Conservation (phyloP, 2,797 vertebrate species). For the Phrynocephalus forsythii region DNA sequence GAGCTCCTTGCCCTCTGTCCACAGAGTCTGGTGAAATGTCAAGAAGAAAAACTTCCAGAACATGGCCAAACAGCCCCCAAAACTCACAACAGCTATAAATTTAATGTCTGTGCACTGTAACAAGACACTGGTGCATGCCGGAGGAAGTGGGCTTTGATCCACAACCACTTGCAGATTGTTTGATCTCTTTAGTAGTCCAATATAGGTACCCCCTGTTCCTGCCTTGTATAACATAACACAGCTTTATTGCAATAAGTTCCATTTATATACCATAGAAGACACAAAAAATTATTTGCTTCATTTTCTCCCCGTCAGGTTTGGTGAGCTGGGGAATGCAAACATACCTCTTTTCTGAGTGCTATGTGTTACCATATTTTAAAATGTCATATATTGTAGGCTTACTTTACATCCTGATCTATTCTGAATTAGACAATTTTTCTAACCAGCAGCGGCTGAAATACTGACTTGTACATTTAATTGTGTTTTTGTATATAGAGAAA, state of each 20-base stretch:
- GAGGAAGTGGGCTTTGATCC: no score
- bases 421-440: not conserved
- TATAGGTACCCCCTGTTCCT: no score
- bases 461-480: not conserved
- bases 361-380: not conserved
- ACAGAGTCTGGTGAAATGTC: no score
- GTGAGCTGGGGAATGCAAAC: not conserved
- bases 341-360: not conserved
- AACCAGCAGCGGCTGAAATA: not conserved
- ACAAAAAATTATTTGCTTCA: not conserved
- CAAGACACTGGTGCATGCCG: no score
- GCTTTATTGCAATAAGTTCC: not conserved
- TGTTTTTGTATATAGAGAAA: constrained; percentile 12
- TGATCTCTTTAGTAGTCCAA: no score
- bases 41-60: no score
- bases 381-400: not conserved
- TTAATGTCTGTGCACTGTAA: no score
- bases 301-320: not conserved
- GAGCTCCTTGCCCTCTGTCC: no score
- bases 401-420: not conserved
- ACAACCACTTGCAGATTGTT: no score
- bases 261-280: not conserved
- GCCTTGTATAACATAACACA: not conserved
- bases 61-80: no score
- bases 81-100: no score